These are phyloP conservation scores for Phataginus tetradactyla DNA, from an alignment of 2,797 vertebrate species.

Conservation along the genomic window DNA sequence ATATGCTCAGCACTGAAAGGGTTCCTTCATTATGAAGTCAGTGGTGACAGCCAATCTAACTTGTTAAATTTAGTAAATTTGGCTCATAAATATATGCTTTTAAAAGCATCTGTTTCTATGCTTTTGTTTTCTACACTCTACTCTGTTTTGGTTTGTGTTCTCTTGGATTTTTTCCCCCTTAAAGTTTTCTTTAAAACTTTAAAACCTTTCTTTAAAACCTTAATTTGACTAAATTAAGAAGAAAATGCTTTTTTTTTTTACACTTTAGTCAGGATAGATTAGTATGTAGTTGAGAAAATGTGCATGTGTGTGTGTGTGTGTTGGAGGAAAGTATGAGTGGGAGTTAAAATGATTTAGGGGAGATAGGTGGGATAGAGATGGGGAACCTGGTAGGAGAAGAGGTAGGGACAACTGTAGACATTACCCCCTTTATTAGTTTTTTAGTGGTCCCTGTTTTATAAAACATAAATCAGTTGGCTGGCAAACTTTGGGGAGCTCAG, in stretches of 20 bases:
- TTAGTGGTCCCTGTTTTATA: not conserved
- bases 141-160: not conserved
- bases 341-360: not conserved
- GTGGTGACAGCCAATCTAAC: not conserved
- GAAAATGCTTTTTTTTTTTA: not conserved
- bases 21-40: not conserved
- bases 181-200: not conserved
- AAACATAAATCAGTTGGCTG: not conserved
- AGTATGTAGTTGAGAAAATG: not conserved
- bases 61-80: not conserved
- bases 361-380: not conserved
- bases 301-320: not conserved
- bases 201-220: not conserved
- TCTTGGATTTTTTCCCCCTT: not conserved
- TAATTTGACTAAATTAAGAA: slow-evolving; percentile 16
- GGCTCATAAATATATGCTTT: not conserved
- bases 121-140: not conserved
- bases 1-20: not conserved
- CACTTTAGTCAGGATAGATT: not conserved
- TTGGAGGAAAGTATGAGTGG: not conserved
- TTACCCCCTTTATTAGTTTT: not conserved
- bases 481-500: not conserved
- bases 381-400: not conserved
- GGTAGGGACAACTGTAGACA: not conserved
- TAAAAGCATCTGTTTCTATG: not conserved